phyloP scores from a whole-genome alignment of 2,113 vertebrate species.

The Heterochromis multidens region DNA sequence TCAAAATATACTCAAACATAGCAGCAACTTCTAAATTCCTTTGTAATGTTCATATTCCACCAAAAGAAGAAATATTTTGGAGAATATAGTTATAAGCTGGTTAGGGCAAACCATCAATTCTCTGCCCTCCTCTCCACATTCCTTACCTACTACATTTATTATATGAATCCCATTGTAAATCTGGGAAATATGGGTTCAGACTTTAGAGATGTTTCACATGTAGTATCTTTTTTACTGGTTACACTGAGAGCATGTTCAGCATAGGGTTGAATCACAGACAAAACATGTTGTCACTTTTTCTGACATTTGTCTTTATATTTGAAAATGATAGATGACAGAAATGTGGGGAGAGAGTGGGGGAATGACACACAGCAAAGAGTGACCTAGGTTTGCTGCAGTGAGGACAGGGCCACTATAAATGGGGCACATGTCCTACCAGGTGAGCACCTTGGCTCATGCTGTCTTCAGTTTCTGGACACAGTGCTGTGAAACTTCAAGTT shows the following conservation, averaged over 20 bases:
- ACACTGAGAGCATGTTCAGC: not conserved
- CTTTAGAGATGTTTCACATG: not conserved
- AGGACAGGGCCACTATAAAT: not conserved
- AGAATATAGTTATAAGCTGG: not conserved
- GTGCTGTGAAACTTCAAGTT: not conserved
- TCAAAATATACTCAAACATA: not conserved
- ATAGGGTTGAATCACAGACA: not conserved
- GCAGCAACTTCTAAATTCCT: not conserved
- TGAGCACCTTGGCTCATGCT: not conserved
- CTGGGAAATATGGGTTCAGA: not conserved
- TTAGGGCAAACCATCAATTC: not conserved
- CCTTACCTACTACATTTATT: not conserved
- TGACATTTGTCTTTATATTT: not conserved
- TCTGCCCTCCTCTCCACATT: not conserved
- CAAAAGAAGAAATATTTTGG: not conserved
- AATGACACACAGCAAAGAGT: not conserved
- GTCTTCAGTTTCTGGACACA: not conserved
- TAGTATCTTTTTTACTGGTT: not conserved
- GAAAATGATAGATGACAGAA: not conserved
- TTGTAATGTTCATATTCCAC: not conserved
- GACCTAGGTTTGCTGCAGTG: not conserved
- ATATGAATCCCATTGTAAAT: not conserved
- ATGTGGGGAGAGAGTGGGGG: not conserved
- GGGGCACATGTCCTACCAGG: not conserved
- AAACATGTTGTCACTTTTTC: not conserved